phyloP scores from a whole-genome alignment of 2,888 invertebrate species.

The Orthosia cruda region DNA sequence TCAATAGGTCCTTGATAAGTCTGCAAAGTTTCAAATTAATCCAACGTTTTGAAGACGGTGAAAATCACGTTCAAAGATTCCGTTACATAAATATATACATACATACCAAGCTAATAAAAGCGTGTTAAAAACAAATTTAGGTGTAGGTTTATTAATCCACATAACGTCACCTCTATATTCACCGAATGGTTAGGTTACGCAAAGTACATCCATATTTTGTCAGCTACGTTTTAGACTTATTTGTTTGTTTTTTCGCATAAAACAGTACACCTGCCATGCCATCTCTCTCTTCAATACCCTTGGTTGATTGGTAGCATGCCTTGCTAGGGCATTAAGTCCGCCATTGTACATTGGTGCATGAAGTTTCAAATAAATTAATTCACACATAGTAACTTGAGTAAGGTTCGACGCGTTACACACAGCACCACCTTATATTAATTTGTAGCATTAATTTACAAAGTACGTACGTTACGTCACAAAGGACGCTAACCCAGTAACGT shows the following conservation, averaged over 20 bases:
- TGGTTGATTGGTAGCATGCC: neutral
- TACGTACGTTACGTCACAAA: conserved; percentile 24
- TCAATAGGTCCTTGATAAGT: no score
- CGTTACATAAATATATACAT: no score
- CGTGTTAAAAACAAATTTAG: no score
- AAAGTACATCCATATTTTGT: neutral
- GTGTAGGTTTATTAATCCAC: neutral
- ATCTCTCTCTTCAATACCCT: neutral
- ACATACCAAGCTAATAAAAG: no score
- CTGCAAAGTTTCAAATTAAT: no score
- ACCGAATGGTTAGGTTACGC: no score
- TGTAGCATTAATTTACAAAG: conserved; percentile 48
- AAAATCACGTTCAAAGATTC: no score
- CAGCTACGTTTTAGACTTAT: no score
- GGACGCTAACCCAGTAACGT: conserved; percentile 36
- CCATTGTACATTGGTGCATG: neutral
- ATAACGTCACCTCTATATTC: neutral
- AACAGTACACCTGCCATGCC: neutral
- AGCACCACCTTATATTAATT: conserved; percentile 4
- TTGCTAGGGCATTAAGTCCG: neutral
- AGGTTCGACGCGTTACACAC: neutral
- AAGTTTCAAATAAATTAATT: neutral
- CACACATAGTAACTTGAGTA: neutral
- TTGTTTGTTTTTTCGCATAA: no score
- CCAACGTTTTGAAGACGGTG: no score